Base-by-base conservation (phyloP, 2,888 invertebrate species). In the Beris chalybata region DNA sequence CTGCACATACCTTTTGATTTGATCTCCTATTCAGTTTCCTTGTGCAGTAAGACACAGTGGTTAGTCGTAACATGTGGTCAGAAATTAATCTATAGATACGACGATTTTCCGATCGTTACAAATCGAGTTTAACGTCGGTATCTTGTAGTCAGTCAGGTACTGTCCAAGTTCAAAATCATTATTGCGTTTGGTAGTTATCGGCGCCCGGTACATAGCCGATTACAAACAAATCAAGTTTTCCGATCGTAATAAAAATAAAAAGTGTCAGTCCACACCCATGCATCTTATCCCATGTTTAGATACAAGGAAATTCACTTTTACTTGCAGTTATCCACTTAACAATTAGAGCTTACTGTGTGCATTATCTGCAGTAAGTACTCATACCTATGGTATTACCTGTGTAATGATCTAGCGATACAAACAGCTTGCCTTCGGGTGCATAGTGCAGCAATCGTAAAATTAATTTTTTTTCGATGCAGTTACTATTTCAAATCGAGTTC, bases 301-400 rank as follows among this genome's bases (percentile, higher is more conserved):
- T 61, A 48, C 61, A 61, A 61, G 61, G 61, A 61, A 61, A 47
- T 52, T 61, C 29, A 61, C 61, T 61, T 61, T 61, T 61, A 61
- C 61, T 52, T 38, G 12, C 11, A 50, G 43, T 15, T 52, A 32
- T 58, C 52, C 31, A 47, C 48, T 48, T 48, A 31, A 31, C 52
- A 52, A 52, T 61, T 61, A 61, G 43, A 12, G 31, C 52, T 38
- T 31, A 32, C 50, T 52, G n/a, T 61, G 50, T 52, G 52, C 52
- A 38, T 38, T 38, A 5, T 9, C 38, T 38, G 38, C 7, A 5
- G 38, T 38, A 38, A 9, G 38, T 38, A 38, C 38, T 38, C 9
- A 4, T 9, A 38, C 22, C 22, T 22, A 22, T 22, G 3, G 22
- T 22, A 38, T 5, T 38, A 38, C 38, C 38, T 38, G 38, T 38